Percentiles rank a stretch among this genome's conserved stretches.
Evolutionary conservation across 2,888 invertebrate genomes (phyloP).

Genomic region (Aporophyla nigra): DNA sequence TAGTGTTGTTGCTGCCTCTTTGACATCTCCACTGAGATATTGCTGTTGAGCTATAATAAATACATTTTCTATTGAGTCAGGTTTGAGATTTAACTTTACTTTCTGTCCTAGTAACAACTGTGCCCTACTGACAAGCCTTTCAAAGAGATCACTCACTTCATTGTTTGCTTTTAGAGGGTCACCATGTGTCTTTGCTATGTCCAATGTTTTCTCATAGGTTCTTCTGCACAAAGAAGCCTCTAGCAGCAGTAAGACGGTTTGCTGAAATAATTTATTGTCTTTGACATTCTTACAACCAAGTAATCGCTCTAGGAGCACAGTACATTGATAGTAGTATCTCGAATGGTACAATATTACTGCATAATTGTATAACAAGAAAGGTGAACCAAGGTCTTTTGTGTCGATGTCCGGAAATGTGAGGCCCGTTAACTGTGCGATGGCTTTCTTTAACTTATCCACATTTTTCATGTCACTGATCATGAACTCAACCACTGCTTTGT

Average conservation of each 20-base stretch:
- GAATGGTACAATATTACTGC: constrained; percentile 95
- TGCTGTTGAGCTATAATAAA: constrained; percentile 87
- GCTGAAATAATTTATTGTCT: constrained; percentile 82
- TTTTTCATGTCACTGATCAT: constrained; percentile 94
- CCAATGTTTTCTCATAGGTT: constrained; percentile 85
- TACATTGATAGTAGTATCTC: constrained; percentile 93
- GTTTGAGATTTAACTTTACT: constrained; percentile 78
- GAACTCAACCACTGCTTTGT: constrained; percentile 96
- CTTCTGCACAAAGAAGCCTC: constrained; percentile 87
- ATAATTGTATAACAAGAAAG: constrained; percentile 93
- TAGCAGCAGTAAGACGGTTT: constrained; percentile 82
- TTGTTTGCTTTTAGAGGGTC: constrained; percentile 80
- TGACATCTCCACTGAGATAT: constrained; percentile 85
- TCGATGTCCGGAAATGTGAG: constrained; percentile 87
- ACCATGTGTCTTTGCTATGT: constrained; percentile 82
- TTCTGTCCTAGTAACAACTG: constrained; percentile 82
- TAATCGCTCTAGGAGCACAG: constrained; percentile 83
- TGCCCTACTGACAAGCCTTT: constrained; percentile 84
- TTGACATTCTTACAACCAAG: constrained; percentile 81
- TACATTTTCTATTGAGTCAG: constrained; percentile 86
- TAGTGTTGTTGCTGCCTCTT: constrained; percentile 83
- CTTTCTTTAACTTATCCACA: constrained; percentile 93
- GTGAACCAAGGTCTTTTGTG: constrained; percentile 80
- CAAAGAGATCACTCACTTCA: constrained; percentile 82
- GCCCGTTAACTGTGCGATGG: constrained; percentile 92